Base-by-base conservation (phyloP, 2,113 vertebrate species). In the Phaethornis superciliosus region DNA sequence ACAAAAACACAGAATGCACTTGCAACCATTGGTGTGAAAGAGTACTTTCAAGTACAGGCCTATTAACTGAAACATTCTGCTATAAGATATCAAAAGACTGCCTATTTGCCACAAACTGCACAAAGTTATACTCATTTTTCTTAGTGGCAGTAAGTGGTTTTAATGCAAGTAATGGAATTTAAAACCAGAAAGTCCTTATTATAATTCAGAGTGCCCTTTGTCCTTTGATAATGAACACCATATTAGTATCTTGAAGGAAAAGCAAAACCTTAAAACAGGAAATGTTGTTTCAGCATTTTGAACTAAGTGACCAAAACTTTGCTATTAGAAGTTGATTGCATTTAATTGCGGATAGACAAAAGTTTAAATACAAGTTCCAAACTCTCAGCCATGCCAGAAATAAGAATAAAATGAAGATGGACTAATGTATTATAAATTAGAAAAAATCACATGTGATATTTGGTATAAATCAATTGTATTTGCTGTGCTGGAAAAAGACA, bases 21-120 rank as follows among this genome's bases (percentile, higher is more conserved):
- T 90, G 67, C 78, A 96, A 67, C 86, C 76, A 16, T 75, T 88
- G 95, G 95, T 95, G 93, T 94, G 91, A 94, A 94, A 91, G 94
- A 63, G 83, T 47, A 59, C 92, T 87, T 96, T 90, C 90, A 95
- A 95, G 80, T 75, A 55, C 69, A 78, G 82, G 49, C 54, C 79
- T 95, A 95, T 96, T 96, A 96, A 95, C 79, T 81, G 82, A 93
- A 96, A 93, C 95, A 75, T 95, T 94, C 94, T 96, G 91, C 95
- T 96, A n/a, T 89, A 91, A 67, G 91, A 89, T 96, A 88, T 95
- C 94, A 94, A 97, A 97, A 95, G 92, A n/a, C 67, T 89, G 81
- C 68, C 76, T 90, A 85, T 90, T 93, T 96, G 78, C 79, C 59
- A 83, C 68, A 87, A 94, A 97, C 76, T 96, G 95, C 35, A 11